Conservation (phyloP, 1,140 invertebrate genomes). For the Lepidurus apus region DNA sequence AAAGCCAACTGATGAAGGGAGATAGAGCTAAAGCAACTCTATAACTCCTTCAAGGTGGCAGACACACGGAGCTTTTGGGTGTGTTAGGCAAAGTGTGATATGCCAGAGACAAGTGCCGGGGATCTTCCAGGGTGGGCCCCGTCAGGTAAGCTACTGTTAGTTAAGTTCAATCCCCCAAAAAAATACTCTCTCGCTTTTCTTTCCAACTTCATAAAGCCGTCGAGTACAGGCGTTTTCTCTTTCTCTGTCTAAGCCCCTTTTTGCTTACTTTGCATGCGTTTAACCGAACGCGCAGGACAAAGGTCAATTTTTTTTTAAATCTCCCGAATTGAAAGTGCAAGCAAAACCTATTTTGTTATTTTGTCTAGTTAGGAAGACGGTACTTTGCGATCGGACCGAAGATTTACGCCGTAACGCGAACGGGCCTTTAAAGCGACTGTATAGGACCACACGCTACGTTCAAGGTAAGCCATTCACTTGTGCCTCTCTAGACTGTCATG, state of each 20-base stretch:
- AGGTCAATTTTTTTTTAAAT: not conserved
- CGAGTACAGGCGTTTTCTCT: not conserved
- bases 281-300: not conserved
- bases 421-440: too few relatives aligned
- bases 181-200: not conserved
- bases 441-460: conserved; percentile 11
- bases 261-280: not conserved
- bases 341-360: not conserved
- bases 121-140: conserved; percentile 17
- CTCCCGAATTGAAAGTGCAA: not conserved
- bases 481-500: not conserved
- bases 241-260: not conserved
- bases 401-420: too few relatives aligned
- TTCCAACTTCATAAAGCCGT: not conserved
- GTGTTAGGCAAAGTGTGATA: conserved; percentile 21
- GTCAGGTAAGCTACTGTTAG: conserved; percentile 21
- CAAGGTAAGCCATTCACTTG: conserved; percentile 18
- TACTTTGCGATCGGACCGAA: too few relatives aligned
- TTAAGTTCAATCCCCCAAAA: not conserved
- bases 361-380: too few relatives aligned
- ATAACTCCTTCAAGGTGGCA: conserved; percentile 18
- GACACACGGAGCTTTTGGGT: conserved; percentile 14
- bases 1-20: conserved; percentile 18
- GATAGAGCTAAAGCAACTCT: conserved; percentile 16
- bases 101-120: conserved; percentile 20